phyloP scores from a whole-genome alignment of 37 sponge, comb jelly and placozoan genomes.

The Ianthella basta region DNA sequence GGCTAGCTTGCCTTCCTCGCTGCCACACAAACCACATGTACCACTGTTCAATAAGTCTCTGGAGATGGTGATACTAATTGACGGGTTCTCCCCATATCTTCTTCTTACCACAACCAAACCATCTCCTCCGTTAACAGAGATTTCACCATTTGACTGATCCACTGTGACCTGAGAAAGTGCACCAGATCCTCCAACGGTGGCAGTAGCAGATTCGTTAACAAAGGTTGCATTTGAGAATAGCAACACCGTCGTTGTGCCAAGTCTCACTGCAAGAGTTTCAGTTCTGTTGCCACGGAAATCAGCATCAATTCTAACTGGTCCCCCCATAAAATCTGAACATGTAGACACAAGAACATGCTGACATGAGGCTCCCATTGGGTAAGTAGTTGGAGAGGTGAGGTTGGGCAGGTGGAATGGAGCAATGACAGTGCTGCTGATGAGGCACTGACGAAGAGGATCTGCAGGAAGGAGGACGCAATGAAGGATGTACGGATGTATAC shows the following conservation, averaged over 20 bases:
- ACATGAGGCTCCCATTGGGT: slow-evolving; percentile 39
- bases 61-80: neutral
- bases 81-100: neutral
- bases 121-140: neutral
- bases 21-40: slow-evolving; percentile 19
- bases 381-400: neutral
- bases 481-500: too few relatives aligned
- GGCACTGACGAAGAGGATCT: slow-evolving; percentile 14
- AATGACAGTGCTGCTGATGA: neutral
- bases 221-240: neutral
- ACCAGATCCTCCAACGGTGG: neutral
- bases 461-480: neutral
- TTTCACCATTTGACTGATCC: neutral
- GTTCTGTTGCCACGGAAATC: slow-evolving; percentile 27
- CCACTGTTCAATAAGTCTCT: neutral
- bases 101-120: neutral
- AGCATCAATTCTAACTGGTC: slow-evolving; percentile 33
- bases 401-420: neutral
- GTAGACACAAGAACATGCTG: slow-evolving; percentile 37
- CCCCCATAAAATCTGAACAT: neutral
- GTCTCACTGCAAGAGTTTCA: neutral
- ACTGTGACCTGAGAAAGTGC: too few relatives aligned
- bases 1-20: slow-evolving; percentile 2
- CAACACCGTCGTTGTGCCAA: neutral
- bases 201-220: too few relatives aligned